phyloP scores from a whole-genome alignment of 2,888 invertebrate genomes.

The Abrostola tripartita region DNA sequence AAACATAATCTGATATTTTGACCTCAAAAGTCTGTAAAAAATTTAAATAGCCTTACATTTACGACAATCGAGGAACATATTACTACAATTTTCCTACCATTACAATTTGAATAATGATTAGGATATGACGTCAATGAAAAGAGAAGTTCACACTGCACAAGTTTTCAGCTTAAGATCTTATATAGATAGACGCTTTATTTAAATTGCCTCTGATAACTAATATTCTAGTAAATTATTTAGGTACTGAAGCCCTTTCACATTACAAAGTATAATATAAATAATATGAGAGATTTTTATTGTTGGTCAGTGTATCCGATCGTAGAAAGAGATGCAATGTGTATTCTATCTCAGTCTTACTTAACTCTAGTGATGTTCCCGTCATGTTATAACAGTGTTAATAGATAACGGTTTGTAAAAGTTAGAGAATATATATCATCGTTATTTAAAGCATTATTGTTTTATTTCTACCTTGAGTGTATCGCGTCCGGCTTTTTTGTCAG shows the following conservation, averaged over 20 bases:
- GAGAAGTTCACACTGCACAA: neutral
- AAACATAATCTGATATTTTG: too few relatives aligned
- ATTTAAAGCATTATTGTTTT: neutral
- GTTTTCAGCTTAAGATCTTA: neutral
- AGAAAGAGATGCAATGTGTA: conserved; percentile 16
- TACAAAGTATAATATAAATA: conserved; percentile 5
- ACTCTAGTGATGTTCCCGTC: conserved; percentile 35
- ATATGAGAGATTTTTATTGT: neutral
- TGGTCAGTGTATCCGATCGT: conserved; percentile 44
- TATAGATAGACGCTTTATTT: neutral
- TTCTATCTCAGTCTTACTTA: conserved; percentile 25
- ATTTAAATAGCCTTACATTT: neutral
- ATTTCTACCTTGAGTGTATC: too few relatives aligned
- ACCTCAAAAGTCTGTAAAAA: neutral
- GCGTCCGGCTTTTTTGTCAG: too few relatives aligned
- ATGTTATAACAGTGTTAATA: neutral
- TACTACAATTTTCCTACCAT: neutral
- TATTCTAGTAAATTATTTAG: neutral
- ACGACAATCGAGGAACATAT: neutral
- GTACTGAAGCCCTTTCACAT: neutral
- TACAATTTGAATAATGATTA: conserved; percentile 10
- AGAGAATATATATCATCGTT: neutral
- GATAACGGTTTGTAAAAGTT: too few relatives aligned
- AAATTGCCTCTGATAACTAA: neutral
- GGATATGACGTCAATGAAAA: conserved; percentile 33